phyloP scores from a whole-genome alignment of 2,888 invertebrate species.

The Himalopsyche anomala region DNA sequence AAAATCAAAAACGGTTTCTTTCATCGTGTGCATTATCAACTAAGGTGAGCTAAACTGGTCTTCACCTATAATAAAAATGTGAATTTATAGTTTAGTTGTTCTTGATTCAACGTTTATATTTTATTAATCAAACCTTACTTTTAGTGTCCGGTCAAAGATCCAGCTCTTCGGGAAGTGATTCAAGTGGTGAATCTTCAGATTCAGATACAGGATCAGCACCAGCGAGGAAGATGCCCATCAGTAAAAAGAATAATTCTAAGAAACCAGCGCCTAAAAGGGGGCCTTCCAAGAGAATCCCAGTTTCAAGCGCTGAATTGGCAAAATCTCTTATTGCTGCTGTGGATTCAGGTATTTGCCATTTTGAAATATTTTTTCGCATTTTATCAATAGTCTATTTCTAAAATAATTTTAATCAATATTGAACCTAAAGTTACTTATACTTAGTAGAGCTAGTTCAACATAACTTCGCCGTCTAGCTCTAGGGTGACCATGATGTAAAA shows the following conservation, averaged over 20 bases:
- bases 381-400: neutral
- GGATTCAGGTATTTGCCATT: slow-evolving; percentile 71
- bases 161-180: slow-evolving; percentile 47
- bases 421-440: no score
- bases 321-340: slow-evolving; percentile 73
- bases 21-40: no score
- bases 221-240: slow-evolving; percentile 41
- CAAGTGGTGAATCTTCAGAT: slow-evolving; percentile 49
- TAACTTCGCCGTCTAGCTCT: no score
- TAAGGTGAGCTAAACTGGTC: no score
- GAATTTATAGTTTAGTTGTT: no score
- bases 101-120: no score
- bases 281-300: slow-evolving; percentile 1
- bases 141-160: slow-evolving; percentile 44
- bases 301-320: slow-evolving; percentile 71
- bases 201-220: slow-evolving; percentile 24
- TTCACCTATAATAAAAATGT: no score
- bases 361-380: neutral
- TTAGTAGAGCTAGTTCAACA: no score
- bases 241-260: slow-evolving; percentile 54
- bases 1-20: no score
- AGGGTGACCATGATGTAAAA: no score
- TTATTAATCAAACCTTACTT: neutral
- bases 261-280: slow-evolving; percentile 62
- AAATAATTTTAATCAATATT: no score